phyloP scores from a whole-genome alignment of 2,113 vertebrate species.

The Gorilla gorilla region DNA sequence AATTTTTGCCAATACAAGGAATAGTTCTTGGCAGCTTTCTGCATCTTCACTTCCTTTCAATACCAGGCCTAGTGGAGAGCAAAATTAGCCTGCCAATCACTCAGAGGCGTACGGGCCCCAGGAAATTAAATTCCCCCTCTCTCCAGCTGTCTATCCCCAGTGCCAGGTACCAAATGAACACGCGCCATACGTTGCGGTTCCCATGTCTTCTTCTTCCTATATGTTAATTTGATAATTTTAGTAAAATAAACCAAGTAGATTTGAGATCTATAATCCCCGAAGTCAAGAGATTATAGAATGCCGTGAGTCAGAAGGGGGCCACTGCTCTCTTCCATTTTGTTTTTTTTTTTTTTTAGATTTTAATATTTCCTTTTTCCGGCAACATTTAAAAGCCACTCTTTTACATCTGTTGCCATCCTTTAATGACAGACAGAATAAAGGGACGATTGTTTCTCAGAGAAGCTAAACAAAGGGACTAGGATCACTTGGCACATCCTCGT shows the following conservation, averaged over 20 bases:
- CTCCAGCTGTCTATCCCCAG: constrained; percentile 50
- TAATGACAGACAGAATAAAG: neutral
- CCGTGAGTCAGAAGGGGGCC: neutral
- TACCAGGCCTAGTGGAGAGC: constrained; percentile 60
- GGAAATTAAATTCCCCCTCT: constrained; percentile 49
- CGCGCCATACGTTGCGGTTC: neutral
- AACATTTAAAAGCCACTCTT: neutral
- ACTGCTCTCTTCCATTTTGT: neutral
- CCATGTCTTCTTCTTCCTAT: neutral
- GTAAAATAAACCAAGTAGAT: neutral
- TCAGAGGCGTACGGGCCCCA: constrained; percentile 36
- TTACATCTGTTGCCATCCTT: neutral
- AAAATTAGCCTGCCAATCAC: constrained; percentile 76
- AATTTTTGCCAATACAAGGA: constrained; percentile 59
- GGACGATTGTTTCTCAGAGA: neutral
- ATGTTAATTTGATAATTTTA: constrained; percentile 21
- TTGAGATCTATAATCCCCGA: neutral
- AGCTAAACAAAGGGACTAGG: neutral
- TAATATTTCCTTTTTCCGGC: neutral
- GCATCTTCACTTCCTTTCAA: constrained; percentile 54
- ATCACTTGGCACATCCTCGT: fast-evolving
- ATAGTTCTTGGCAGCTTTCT: constrained; percentile 57
- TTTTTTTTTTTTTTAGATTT: neutral
- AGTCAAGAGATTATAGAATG: neutral
- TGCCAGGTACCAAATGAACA: constrained; percentile 33